Evolutionary conservation across 2,888 invertebrate species (phyloP), one percentile per base, ranked within the genome.

Genomic region (Ischnura elegans): DNA sequence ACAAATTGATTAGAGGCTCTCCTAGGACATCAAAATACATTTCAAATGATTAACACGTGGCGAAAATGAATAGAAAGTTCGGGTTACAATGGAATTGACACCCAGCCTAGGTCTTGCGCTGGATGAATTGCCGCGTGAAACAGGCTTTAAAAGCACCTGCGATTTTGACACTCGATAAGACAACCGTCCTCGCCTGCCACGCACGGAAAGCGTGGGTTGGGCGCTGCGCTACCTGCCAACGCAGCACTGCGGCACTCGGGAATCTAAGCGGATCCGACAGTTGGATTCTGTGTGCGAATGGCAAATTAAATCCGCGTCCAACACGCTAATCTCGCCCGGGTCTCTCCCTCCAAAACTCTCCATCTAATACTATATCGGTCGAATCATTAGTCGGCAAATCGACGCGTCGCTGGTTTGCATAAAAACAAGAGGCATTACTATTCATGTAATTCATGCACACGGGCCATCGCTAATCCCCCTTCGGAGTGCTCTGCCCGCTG

Each of bases 361-460:
- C 76, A 5, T 29, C 66, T 76, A 76, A 10, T 36, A 76, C 10
- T 76, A 13, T 25, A 76, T 76, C 29, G 36, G 76, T 25, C 25
- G 76, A 36, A 76, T 76, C 76, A 76, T 76, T 76, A 76, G 36
- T 76, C 36, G 29, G 36, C 76, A 16, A 36, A 76, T 29, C 29
- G 76, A 36, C 36, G 36, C 29, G 36, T 76, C 25, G 13, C 76
- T 36, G 76, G 36, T 36, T 76, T 36, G 76, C 76, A 76, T 36
- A 76, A 76, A 76, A 76, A 76, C 36, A 25, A n/a, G 76, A 76
- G 61, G 76, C 76, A 36, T 61, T n/a, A n/a, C 61, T 61, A 61
- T n/a, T 61, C 61, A n/a, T 61, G n/a, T 25, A 61, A n/a, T 25
- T 61, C 61, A 13, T 36, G 36, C 13, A 36, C 36, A n/a, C 76